phyloP scores from a whole-genome alignment of 1,140 invertebrate genomes.

The Harlomillsia oculata region DNA sequence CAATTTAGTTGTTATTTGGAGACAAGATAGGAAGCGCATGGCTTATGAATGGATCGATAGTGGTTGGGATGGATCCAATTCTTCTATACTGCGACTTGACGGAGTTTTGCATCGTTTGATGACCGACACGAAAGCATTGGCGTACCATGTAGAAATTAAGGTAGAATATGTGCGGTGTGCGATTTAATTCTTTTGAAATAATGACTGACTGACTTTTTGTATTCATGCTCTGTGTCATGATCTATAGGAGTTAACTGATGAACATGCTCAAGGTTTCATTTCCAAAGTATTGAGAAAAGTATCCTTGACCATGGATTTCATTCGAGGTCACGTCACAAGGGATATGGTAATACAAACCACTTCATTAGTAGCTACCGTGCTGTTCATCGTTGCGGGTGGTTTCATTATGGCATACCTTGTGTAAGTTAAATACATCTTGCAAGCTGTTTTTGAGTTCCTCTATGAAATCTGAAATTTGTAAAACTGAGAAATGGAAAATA shows the following conservation, averaged over 20 bases:
- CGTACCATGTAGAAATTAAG: slow-evolving; percentile 42
- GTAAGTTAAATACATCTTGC: slow-evolving; percentile 46
- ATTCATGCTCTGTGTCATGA: slow-evolving; percentile 31
- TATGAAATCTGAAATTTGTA: too few species aligned
- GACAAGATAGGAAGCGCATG: slow-evolving; percentile 67
- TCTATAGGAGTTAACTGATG: slow-evolving; percentile 61
- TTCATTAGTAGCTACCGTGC: slow-evolving; percentile 70
- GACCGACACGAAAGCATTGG: slow-evolving; percentile 52
- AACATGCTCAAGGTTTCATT: slow-evolving; percentile 62
- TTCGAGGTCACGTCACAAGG: slow-evolving; percentile 62
- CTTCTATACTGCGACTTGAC: slow-evolving; percentile 59
- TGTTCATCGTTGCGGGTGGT: slow-evolving; percentile 67
- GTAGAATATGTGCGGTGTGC: slow-evolving; percentile 7
- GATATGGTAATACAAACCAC: slow-evolving; percentile 70
- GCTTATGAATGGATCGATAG: slow-evolving; percentile 80
- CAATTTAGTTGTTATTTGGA: slow-evolving; percentile 71
- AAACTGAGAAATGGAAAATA: too few species aligned
- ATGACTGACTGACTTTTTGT: not conserved
- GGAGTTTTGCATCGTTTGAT: slow-evolving; percentile 60
- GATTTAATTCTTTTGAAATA: not conserved
- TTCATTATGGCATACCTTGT: slow-evolving; percentile 84
- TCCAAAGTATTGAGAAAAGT: slow-evolving; percentile 57
- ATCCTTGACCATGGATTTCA: slow-evolving; percentile 59
- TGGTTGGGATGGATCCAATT: slow-evolving; percentile 56
- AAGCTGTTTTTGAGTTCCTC: too few species aligned